Evolutionary conservation across 2,797 vertebrate species (phyloP).

Genomic region (Salarias fasciatus): DNA sequence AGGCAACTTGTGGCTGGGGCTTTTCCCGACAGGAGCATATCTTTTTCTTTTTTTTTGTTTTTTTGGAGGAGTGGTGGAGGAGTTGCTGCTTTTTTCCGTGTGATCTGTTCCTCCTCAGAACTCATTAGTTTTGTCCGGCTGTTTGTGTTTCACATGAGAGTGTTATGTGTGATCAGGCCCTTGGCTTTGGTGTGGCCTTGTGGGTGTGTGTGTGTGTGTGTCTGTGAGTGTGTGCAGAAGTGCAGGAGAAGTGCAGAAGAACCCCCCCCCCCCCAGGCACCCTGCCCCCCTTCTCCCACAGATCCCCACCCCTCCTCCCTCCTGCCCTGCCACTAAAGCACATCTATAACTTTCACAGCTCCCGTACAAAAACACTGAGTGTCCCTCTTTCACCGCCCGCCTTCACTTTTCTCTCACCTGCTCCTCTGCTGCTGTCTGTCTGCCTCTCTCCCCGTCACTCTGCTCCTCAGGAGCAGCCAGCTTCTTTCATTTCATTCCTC

Average conservation of each 20-base stretch:
- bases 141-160: conserved; percentile 49
- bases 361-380: conserved; percentile 41
- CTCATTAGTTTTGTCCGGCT: conserved; percentile 38
- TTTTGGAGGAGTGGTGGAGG: conserved; percentile 25
- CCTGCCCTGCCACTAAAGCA: conserved; percentile 41
- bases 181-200: conserved; percentile 34
- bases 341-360: conserved; percentile 58
- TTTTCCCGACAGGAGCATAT: conserved; percentile 42
- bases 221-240: conserved; percentile 19
- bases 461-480: neutral
- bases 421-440: conserved; percentile 21
- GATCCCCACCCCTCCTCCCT: conserved; percentile 3
- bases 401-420: conserved; percentile 58
- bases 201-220: conserved; percentile 17
- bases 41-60: no score
- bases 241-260: conserved; percentile 2
- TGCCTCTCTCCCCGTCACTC: conserved; percentile 16
- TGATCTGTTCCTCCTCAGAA: conserved; percentile 27
- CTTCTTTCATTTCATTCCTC: conserved; percentile 20
- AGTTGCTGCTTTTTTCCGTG: conserved; percentile 21
- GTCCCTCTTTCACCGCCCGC: conserved; percentile 47
- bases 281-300: conserved; percentile 15
- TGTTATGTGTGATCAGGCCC: conserved; percentile 49
- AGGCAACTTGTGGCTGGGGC: conserved; percentile 31
- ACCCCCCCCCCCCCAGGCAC: neutral